Conservation (phyloP, 2,888 invertebrate genomes). For the Amiota minor region DNA sequence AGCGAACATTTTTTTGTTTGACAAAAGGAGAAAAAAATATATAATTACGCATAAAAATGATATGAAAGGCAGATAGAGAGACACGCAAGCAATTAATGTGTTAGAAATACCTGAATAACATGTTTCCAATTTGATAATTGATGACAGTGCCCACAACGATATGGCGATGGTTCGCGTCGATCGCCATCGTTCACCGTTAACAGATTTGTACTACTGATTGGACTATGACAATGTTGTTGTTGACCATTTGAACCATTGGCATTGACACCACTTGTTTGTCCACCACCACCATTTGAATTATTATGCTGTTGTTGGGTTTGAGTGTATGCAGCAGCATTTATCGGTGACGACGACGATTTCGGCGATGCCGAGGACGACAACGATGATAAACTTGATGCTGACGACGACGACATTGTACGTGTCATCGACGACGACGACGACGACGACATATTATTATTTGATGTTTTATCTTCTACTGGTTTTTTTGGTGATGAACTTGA, state of each 20-base stretch:
- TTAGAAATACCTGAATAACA: slow-evolving; percentile 83
- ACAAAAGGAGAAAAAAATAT: slow-evolving; percentile 48
- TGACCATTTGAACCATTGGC: background rate
- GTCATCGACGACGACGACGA: slow-evolving; percentile 45
- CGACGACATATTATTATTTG: slow-evolving; percentile 33
- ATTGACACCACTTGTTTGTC: background rate
- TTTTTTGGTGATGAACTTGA: slow-evolving; percentile 31
- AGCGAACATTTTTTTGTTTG: slow-evolving; percentile 24
- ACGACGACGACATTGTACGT: slow-evolving; percentile 46
- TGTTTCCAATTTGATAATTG: slow-evolving; percentile 89
- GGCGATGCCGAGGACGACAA: slow-evolving; percentile 48
- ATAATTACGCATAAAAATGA: slow-evolving; percentile 3
- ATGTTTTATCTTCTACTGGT: slow-evolving; percentile 23
- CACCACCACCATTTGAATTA: slow-evolving; percentile 22
- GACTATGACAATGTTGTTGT: slow-evolving; percentile 55
- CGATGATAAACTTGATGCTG: slow-evolving; percentile 45
- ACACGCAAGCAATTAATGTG: slow-evolving; percentile 36
- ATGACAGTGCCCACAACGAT: slow-evolving; percentile 86
- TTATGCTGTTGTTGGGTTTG: slow-evolving; percentile 40
- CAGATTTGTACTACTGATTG: slow-evolving; percentile 58
- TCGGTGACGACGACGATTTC: slow-evolving; percentile 34
- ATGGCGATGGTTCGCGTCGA: slow-evolving; percentile 76
- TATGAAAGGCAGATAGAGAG: slow-evolving; percentile 18
- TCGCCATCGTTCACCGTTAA: slow-evolving; percentile 70
- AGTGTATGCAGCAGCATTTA: slow-evolving; percentile 41